Base-by-base conservation (phyloP, 2,113 vertebrate species). In the Scomber colias region DNA sequence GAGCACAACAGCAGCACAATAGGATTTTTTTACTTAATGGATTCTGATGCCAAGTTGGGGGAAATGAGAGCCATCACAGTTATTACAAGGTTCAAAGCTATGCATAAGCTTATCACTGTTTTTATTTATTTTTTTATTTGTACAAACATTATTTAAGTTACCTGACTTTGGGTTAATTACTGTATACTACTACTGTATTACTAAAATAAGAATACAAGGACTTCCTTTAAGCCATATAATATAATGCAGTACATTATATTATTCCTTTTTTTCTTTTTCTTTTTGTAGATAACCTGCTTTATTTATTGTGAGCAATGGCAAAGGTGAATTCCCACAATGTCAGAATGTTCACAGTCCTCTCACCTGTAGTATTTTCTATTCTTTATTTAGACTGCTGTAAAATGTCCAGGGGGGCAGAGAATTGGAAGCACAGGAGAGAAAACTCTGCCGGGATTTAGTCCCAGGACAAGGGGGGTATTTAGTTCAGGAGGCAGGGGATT, bases 1-100 rank as follows among this genome's bases (percentile, higher is more conserved):
- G 89, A 86, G 87, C 87, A 85, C 67, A 84, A 81, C 86, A 81
- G 75, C 70, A 69, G 73, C 12, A 40, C 65, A 83, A 76, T 57
- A 54, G 80, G 72, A 78, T 87, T 83, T 91, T 83, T 91, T 68
- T 67, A 82, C 86, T 87, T 90, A 92, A 90, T 91, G 76, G 71
- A 82, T 89, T 90, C 73, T 86, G 83, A 91, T 82, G 85, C 83
- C 81, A 77, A 71, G 81, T 78, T 75, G 68, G 53, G 48, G 45
- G 85, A 64, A 73, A 84, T 73, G 54, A 85, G 70, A 82, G 21
- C 64, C 55, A 81, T 82, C 75, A 71, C 24, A 63, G 68, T 81
- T 83, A 72, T 90, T 79, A 61, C 30, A 64, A 62, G 66, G 82
- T 84, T 85, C 60, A 74, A 57, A 86, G 69, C 17, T 45, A 81